Base-by-base conservation (phyloP, 2,888 invertebrate genomes). In the Tachystola acroxantha region DNA sequence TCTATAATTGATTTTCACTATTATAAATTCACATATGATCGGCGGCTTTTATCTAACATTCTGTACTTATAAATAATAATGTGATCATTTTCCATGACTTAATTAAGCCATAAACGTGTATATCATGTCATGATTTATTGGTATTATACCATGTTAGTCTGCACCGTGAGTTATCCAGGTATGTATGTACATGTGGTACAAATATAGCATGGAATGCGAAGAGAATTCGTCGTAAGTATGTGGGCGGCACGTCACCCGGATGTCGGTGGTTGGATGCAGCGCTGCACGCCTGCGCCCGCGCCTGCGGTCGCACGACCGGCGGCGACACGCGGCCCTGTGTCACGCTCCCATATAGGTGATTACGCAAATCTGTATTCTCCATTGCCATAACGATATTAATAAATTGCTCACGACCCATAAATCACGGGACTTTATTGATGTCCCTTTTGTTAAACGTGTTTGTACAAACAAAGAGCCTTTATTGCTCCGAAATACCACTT, bases 241-340 rank as follows among this genome's bases (percentile, higher is more conserved):
- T 49, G 42, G 43, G 47, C 40, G 50, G 46, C 51, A 48, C 51
- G 51, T 57, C 57, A 69, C 66, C 67, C 75, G 73, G 63, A 69
- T 66, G 51, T 57, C 2, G 11, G 26, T 16, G 36, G 32, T 36
- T 37, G 31, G 47, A 45, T 49, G 45, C 45, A 40, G 27, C 19
- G 19, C 27, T 12, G 32, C 37, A 36, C 36, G 37, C 30, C 25
- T 28, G 30, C 19, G 34, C 20, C 9, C 22, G 10, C 26, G 27
- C 11, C 11, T 2, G 24, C 24, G 24, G 24, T 24, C 2, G 9
- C 24, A 24, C 24, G 24, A 4, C 22, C 22, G 22, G 16, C 9
- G 22, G 24, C 24, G 24, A 24, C 24, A n/a, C 20, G 2, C 3
- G 20, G 5, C 6, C 20, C 24, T n/a, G n/a, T n/a, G 9, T 6